These are phyloP conservation scores for Crepidodera aurea DNA, from an alignment of 2,888 invertebrate genomes.

Conservation along the genomic window DNA sequence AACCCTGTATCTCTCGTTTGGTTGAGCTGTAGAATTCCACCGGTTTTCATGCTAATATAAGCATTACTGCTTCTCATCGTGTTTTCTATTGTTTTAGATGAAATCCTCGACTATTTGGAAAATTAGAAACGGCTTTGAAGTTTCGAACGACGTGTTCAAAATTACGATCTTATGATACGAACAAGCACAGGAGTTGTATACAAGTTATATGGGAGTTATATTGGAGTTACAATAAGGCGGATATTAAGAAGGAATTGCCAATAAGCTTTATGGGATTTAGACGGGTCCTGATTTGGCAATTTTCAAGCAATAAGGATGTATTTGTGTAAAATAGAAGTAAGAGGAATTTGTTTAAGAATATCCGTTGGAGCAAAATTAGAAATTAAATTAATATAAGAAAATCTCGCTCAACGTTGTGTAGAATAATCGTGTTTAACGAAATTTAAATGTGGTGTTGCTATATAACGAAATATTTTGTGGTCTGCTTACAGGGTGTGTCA, in stretches of 20 bases:
- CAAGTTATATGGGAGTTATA: neutral
- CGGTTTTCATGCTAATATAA: constrained; percentile 23
- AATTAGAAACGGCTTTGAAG: constrained; percentile 20
- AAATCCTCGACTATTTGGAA: constrained; percentile 17
- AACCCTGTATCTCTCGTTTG: neutral
- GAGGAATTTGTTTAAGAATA: neutral
- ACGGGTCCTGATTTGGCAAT: neutral
- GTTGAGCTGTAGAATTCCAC: neutral
- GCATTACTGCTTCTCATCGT: constrained; percentile 18
- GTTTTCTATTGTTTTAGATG: constrained; percentile 26
- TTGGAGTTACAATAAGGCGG: constrained; percentile 18
- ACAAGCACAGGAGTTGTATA: neutral
- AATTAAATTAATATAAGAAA: too few species aligned
- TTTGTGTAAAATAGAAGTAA: neutral
- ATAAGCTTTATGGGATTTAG: constrained; percentile 12
- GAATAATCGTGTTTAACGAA: too few species aligned
- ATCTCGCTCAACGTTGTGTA: too few species aligned
- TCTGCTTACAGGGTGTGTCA: too few species aligned
- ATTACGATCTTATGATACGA: constrained; percentile 18
- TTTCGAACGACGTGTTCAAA: constrained; percentile 21
- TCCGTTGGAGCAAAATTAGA: too few species aligned
- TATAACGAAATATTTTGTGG: too few species aligned
- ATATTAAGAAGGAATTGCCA: constrained; percentile 24
- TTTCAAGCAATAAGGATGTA: neutral
- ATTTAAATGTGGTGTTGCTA: too few species aligned